Percentiles rank a stretch among this genome's conserved stretches.
phyloP scores from a whole-genome alignment of 2,113 vertebrate species.

The Hippocampus comes region DNA sequence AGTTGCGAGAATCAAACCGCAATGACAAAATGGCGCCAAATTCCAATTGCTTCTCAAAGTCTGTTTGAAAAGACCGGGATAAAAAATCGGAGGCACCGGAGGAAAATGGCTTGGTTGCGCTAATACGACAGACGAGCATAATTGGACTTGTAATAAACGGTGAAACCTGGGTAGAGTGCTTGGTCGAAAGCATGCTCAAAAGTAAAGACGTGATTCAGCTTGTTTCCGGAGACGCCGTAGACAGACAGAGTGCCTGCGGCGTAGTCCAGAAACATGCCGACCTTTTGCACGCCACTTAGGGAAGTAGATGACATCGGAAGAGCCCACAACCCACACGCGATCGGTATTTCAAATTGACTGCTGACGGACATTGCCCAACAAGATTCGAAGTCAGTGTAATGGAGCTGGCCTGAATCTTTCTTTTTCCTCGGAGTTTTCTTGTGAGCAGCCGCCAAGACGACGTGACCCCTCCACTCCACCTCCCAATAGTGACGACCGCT shows the following conservation, averaged over 20 bases:
- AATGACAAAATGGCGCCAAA: too few species aligned
- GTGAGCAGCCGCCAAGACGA: not conserved
- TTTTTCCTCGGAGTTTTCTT: not conserved
- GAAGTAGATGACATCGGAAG: too few species aligned
- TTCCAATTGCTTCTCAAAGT: too few species aligned
- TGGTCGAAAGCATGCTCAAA: constrained; percentile 15
- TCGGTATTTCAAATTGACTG: not conserved
- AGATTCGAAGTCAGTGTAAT: not conserved
- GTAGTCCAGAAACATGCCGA: constrained; percentile 46
- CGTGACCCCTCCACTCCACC: constrained; percentile 28
- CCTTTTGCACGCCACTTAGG: constrained; percentile 14
- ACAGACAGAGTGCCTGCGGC: constrained; percentile 37
- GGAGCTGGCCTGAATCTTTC: accelerated
- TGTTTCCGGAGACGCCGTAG: constrained; percentile 45
- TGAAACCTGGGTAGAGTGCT: constrained; percentile 33
- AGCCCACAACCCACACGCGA: accelerated
- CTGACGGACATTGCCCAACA: not conserved
- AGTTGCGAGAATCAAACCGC: too few species aligned
- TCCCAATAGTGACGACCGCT: constrained; percentile 48
- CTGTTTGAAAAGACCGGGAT: too few species aligned
- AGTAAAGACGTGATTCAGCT: constrained; percentile 19
- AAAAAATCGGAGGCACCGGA: too few species aligned
- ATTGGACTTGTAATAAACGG: constrained; percentile 5
- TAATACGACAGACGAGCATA: not conserved
- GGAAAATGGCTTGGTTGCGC: not conserved